These are phyloP conservation scores for Apogon hyalosoma DNA, from an alignment of 2,797 vertebrate species.

Conservation along the genomic window DNA sequence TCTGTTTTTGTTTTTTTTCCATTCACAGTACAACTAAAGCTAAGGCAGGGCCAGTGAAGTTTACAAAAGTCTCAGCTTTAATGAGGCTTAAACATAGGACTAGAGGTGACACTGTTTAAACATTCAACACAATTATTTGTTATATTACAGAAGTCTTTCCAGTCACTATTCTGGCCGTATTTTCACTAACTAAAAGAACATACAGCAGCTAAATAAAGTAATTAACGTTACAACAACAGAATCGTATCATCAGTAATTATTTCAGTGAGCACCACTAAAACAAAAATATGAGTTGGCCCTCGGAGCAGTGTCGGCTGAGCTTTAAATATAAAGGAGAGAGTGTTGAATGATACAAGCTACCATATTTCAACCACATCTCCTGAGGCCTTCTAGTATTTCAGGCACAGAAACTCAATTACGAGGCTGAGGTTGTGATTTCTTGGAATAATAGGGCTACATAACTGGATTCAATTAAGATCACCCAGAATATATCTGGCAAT, in stretches of 20 bases:
- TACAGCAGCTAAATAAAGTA: too few relatives aligned
- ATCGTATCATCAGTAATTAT: not conserved
- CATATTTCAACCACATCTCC: constrained; percentile 53
- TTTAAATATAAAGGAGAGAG: constrained; percentile 14
- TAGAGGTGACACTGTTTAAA: too few relatives aligned
- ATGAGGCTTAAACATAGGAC: too few relatives aligned
- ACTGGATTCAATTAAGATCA: constrained; percentile 61
- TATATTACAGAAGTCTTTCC: too few relatives aligned
- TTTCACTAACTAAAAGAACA: too few relatives aligned
- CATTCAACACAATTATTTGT: too few relatives aligned
- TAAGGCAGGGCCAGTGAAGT: too few relatives aligned
- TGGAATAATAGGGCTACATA: constrained; percentile 57
- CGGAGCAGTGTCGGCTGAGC: constrained; percentile 1
- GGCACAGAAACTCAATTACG: constrained; percentile 60
- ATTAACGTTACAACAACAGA: too few relatives aligned
- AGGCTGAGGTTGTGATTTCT: constrained; percentile 59
- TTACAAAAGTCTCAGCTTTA: too few relatives aligned
- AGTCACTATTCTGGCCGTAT: too few relatives aligned
- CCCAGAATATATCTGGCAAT: constrained; percentile 39
- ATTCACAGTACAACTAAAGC: too few relatives aligned
- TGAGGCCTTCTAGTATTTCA: constrained; percentile 47
- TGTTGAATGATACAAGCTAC: constrained; percentile 13
- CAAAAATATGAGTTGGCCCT: constrained; percentile 34
- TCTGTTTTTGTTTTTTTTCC: too few relatives aligned
- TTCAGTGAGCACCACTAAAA: not conserved